Base-by-base conservation (phyloP, 1,140 invertebrate genomes). In the Proales similis region DNA sequence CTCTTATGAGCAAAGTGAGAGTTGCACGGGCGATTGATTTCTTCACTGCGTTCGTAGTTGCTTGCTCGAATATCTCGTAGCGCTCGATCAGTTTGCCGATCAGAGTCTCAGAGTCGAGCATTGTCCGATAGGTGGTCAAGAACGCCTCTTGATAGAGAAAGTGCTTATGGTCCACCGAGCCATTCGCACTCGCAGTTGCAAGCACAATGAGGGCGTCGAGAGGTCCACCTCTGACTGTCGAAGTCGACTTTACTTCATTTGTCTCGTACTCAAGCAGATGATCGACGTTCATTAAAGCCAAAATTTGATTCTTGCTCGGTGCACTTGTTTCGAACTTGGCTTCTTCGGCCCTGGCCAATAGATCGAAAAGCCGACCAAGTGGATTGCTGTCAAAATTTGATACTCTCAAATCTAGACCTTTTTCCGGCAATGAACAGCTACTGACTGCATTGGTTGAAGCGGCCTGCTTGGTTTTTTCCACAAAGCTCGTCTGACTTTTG, bases 141-240 rank as follows among this genome's bases (percentile, higher is more conserved):
- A 96, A 97, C 32, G 91, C 90, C 80, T 95, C 90, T 80, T 92
- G 88, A 78, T 91, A 95, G 71, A 87, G 81, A 73, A 89, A 88
- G 77, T 90, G 88, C 88, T 65, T 53, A 51, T 51, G 38, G 22
- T 27, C 26, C 42, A 65, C 76, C 84, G 84, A 84, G 79, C 86
- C 85, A 81, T 88, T 90, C 69, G 85, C 86, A 49, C 86, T 86
- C 76, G 88, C 88, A 46, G 90, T 91, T 17, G 91, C 91, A 71
- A 90, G 86, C 60, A 94, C 87, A 63, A 95, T 84, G 22, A 96
- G 81, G 2, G 88, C 89, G 75, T 94, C 89, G 0, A 89, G 83
- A 66, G 86, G 82, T 30, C 90, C 91, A 6, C 90, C 90, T 48
- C 88, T 80, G 33, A 94, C 84, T 19, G 33, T 5, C 51, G 51